Conservation (phyloP, 2,797 vertebrate species). For the Semotilus atromaculatus region DNA sequence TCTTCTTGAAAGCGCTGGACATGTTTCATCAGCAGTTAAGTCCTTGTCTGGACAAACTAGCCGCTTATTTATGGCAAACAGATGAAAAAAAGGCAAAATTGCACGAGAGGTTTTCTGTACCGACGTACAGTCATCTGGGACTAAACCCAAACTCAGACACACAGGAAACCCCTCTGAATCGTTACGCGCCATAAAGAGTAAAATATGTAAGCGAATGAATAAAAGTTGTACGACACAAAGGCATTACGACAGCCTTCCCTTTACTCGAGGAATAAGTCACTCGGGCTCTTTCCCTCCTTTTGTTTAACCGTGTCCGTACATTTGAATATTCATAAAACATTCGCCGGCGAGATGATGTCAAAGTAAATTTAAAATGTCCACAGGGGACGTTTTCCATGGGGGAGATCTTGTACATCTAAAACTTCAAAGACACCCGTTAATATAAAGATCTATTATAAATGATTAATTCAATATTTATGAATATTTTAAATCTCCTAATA, state of each 20-base stretch:
- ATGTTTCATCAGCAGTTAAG: slow-evolving; percentile 49
- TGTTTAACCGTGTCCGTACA: slow-evolving; percentile 65
- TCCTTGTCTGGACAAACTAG: slow-evolving; percentile 42
- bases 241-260: background rate
- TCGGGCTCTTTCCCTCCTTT: slow-evolving; percentile 1
- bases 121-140: background rate
- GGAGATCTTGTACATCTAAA: slow-evolving; percentile 73
- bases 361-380: slow-evolving; percentile 76
- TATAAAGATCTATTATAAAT: slow-evolving; percentile 86
- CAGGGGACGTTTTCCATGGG: slow-evolving; percentile 56
- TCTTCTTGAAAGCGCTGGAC: slow-evolving; percentile 43
- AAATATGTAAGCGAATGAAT: background rate
- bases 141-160: background rate
- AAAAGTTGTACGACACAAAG: background rate
- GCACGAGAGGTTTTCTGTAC: slow-evolving; percentile 1
- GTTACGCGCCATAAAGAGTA: background rate
- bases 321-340: slow-evolving; percentile 77
- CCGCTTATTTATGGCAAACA: background rate
- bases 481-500: slow-evolving; percentile 84
- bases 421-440: slow-evolving; percentile 82
- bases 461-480: slow-evolving; percentile 87
- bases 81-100: background rate
- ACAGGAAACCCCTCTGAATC: background rate
- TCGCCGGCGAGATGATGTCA: slow-evolving; percentile 71
- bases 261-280: background rate